Evolutionary conservation across 2,113 vertebrate genomes (phyloP).

Genomic region (Lophochroa leadbeateri): DNA sequence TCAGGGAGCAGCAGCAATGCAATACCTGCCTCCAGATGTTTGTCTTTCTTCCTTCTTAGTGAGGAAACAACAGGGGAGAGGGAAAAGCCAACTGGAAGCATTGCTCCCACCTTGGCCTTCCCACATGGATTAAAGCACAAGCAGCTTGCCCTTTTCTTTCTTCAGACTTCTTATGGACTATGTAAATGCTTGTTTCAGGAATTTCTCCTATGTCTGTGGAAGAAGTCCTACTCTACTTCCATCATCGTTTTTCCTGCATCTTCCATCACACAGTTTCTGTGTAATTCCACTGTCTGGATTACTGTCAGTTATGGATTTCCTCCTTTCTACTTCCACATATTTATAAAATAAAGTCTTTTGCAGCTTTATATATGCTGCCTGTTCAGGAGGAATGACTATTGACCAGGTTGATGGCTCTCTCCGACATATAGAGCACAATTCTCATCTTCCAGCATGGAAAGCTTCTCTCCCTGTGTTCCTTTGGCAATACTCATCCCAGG

Average conservation of each 20-base stretch:
- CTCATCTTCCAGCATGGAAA: neutral
- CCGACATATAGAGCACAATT: neutral
- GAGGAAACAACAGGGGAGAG: neutral
- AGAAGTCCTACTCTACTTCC: neutral
- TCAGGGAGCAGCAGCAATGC: neutral
- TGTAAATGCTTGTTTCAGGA: neutral
- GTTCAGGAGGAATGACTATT: neutral
- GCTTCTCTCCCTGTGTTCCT: neutral
- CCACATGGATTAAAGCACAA: neutral
- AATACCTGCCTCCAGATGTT: neutral
- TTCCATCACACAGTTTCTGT: neutral
- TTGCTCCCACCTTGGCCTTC: neutral
- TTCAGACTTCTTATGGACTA: neutral
- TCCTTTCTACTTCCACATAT: neutral
- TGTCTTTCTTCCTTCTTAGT: neutral
- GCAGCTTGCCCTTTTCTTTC: neutral
- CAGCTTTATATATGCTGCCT: neutral
- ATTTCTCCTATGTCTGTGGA: neutral
- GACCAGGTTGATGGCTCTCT: neutral
- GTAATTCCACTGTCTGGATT: neutral
- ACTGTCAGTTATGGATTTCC: neutral
- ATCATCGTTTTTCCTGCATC: fast-evolving
- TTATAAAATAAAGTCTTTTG: neutral
- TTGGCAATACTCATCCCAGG: neutral
- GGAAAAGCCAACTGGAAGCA: neutral